Evolutionary conservation across 2,797 vertebrate species (phyloP).

Genomic region (Pteropus rufus): DNA sequence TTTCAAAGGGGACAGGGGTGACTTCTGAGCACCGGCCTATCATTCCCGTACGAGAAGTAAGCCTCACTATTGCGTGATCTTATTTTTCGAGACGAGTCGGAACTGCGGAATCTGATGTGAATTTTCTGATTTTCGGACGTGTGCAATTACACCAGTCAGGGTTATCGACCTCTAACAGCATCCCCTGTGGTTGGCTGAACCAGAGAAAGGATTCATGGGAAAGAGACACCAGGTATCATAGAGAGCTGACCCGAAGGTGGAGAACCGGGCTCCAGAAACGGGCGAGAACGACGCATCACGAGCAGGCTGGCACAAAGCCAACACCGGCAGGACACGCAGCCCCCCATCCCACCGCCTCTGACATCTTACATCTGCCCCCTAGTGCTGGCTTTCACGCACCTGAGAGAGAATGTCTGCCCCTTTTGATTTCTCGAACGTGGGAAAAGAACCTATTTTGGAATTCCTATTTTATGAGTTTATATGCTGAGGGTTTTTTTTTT

Average conservation of each 20-base stretch:
- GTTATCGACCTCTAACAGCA: background rate
- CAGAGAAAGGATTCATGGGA: background rate
- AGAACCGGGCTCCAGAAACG: background rate
- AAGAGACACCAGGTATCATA: background rate
- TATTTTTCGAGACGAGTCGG: background rate
- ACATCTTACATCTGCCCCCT: fast-evolving
- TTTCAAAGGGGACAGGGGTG: background rate
- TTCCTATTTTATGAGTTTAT: background rate
- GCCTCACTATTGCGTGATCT: background rate
- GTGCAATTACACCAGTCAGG: background rate
- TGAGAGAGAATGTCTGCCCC: background rate
- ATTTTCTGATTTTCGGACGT: background rate
- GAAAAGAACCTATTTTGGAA: background rate
- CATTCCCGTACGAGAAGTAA: background rate
- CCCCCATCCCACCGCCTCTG: background rate
- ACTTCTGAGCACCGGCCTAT: background rate
- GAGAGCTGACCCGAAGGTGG: background rate
- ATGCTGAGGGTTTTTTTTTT: background rate
- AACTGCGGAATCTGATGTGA: background rate
- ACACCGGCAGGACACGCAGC: background rate
- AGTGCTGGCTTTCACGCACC: background rate
- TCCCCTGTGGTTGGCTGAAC: background rate
- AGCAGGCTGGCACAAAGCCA: background rate
- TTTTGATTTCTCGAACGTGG: background rate
- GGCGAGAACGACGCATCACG: background rate